These are phyloP conservation scores for Dynastes hyllus DNA, from an alignment of 2,888 invertebrate genomes.

Conservation along the genomic window DNA sequence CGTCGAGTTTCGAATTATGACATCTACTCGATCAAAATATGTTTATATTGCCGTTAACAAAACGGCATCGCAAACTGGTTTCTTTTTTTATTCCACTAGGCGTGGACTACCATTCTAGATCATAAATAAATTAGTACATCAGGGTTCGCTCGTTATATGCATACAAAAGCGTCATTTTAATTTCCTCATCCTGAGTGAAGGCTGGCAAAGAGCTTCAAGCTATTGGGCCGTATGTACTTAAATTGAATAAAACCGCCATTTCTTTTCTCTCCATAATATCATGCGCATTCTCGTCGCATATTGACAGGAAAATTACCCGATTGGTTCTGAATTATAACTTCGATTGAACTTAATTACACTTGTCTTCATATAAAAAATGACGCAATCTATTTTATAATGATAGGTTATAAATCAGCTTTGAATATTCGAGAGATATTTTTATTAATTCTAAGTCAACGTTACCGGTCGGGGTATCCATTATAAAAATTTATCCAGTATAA, in stretches of 20 bases:
- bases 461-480: background rate
- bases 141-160: constrained; percentile 30
- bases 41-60: constrained; percentile 16
- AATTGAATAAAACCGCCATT: constrained; percentile 47
- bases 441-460: constrained; percentile 32
- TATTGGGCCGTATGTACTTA: constrained; percentile 34
- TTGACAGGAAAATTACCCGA: constrained; percentile 54
- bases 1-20: constrained; percentile 20
- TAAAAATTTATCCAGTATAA: constrained; percentile 27
- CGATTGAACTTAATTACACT: constrained; percentile 53
- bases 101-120: constrained; percentile 35
- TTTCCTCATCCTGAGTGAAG: constrained; percentile 39
- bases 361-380: constrained; percentile 52
- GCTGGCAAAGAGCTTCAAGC: constrained; percentile 33
- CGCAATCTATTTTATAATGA: constrained; percentile 53
- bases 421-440: constrained; percentile 36
- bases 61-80: constrained; percentile 41
- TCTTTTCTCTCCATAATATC: constrained; percentile 34
- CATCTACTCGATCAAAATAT: constrained; percentile 34
- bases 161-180: constrained; percentile 39
- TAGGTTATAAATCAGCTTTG: constrained; percentile 49
- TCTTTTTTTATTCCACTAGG: constrained; percentile 23
- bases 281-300: constrained; percentile 33
- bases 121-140: constrained; percentile 46
- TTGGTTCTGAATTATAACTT: constrained; percentile 53